Evolutionary conservation across 2,888 invertebrate genomes (phyloP), one percentile per base, ranked within the genome.

Genomic region (Heliconius ethilla): DNA sequence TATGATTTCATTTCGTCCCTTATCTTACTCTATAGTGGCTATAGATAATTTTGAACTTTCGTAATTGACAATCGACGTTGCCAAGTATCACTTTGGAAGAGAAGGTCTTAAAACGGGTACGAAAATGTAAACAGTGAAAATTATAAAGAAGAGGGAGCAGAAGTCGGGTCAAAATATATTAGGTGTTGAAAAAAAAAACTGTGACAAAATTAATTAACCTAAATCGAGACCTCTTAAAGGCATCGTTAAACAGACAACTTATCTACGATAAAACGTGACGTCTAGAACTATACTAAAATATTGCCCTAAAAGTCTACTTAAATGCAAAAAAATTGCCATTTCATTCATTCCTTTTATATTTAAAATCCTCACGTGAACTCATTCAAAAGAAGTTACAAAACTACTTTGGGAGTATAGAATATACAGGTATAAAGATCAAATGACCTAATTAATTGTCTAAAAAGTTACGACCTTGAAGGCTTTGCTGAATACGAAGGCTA

Each of bases 1-100:
- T 84, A 25, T 70, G 22, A 80, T 78, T 79, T 63, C 65, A 74
- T 79, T 80, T 76, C 78, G 72, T 79, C 72, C 74, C 78, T 77
- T 78, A 59, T 66, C 76, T 81, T 80, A 81, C 37, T 69, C 75
- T 81, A 80, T 69, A 81, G 59, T 75, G 76, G 76, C 75, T 73
- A 75, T 76, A 74, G 72, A 81, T 67, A 81, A 81, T 82, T 85
- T 85, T 85, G 85, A 84, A 86, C 84, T 83, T 84, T 82, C 73
- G 72, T 84, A 84, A 84, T 84, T 83, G 83, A 84, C 83, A 77
- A 79, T 65, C 63, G 69, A 40, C 40, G 62, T 78, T 76, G 78
- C 69, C 77, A 77, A 73, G 73, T 55, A 73, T 66, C 37, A 73
- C 67, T 72, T 72, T 65, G 65, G 40, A 63, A 74, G 74, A 67